Conservation (phyloP, 1,140 invertebrate species). For the Macrotrachela quadricornifera region DNA sequence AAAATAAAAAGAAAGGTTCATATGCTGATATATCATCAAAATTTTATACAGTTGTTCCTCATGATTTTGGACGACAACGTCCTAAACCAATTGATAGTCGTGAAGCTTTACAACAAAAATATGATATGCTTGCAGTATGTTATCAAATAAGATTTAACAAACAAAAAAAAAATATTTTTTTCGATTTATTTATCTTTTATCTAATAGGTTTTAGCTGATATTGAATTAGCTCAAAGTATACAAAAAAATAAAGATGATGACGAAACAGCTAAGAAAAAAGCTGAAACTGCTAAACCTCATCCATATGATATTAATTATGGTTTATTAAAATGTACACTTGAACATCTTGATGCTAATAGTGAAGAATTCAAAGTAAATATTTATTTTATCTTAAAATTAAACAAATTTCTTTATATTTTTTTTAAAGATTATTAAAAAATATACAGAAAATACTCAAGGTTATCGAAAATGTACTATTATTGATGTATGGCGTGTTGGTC, state of each 20-base stretch:
- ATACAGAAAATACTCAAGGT: slow-evolving; percentile 19
- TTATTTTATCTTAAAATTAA: not conserved
- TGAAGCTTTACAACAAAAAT: slow-evolving; percentile 25
- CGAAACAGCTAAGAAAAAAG: not conserved
- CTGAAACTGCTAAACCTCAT: slow-evolving; percentile 14
- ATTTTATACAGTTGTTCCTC: slow-evolving; percentile 34
- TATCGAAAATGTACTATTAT: slow-evolving; percentile 16
- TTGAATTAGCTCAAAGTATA: slow-evolving; percentile 31
- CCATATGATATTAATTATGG: slow-evolving; percentile 29
- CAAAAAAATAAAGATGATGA: slow-evolving; percentile 10
- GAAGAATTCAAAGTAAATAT: slow-evolving; percentile 22
- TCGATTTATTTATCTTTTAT: too few relatives aligned
- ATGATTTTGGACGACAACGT: slow-evolving; percentile 28
- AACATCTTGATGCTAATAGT: slow-evolving; percentile 15
- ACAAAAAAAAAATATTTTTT: too few relatives aligned
- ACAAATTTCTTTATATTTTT: not conserved
- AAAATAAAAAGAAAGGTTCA: slow-evolving; percentile 12
- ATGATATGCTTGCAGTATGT: slow-evolving; percentile 28
- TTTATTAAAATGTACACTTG: slow-evolving; percentile 25
- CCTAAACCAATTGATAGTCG: slow-evolving; percentile 22
- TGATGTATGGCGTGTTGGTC: slow-evolving; percentile 26
- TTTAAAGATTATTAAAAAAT: slow-evolving; percentile 24
- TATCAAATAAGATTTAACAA: too few relatives aligned
- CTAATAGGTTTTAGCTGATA: slow-evolving; percentile 25
- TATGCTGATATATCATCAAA: slow-evolving; percentile 20